Base-by-base conservation (phyloP, 23 tunicate genomes). In the Halocynthia roretzi region DNA sequence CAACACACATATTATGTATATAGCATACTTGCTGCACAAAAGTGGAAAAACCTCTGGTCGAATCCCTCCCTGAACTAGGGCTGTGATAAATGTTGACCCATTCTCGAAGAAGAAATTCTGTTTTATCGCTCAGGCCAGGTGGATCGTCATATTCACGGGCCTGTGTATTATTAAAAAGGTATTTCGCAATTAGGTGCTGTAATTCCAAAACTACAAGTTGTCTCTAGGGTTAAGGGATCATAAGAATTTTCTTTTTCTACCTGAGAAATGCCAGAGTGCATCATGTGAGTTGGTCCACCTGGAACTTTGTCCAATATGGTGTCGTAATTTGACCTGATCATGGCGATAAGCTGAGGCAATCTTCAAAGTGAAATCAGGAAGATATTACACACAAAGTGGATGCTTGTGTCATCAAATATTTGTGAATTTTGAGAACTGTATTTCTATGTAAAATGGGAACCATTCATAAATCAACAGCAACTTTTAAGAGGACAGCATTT, bases 21-120 rank as follows among this genome's bases (percentile, higher is more conserved):
- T 22, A 63, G 11, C 76, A 7, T 8, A 89, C 96, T 83, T 90
- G 96, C 23, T 84, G 89, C 44, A 94, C 95, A 65, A 88, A 94
- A 8, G 85, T 84, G 6, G 93, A 77, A 64, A 95, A 95, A 7
- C 99, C 99, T 56, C 88, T 71, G 54, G 93, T 86, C 53, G 96
- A 85, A 63, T 95, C 96, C 69, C 96, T 61, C 14, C 96, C 92
- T 22, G 96, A 82, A 54, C 82, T 70, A 0, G 93, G 96, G 50
- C 94, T 87, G 77, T 85, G 91, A 64, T 81, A 89, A 54, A 96
- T 96, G 52, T 84, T 85, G 52, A 90, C 93, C 99, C 99, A 96
- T 49, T 96, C 96, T n/a, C 88, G 62, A 62, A 96, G 64, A 49
- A 86, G 51, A 60, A 54, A 76, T 71, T 92, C 98, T 12, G 88